phyloP scores from a whole-genome alignment of 1,140 invertebrate species.

The Oscheius sp. region DNA sequence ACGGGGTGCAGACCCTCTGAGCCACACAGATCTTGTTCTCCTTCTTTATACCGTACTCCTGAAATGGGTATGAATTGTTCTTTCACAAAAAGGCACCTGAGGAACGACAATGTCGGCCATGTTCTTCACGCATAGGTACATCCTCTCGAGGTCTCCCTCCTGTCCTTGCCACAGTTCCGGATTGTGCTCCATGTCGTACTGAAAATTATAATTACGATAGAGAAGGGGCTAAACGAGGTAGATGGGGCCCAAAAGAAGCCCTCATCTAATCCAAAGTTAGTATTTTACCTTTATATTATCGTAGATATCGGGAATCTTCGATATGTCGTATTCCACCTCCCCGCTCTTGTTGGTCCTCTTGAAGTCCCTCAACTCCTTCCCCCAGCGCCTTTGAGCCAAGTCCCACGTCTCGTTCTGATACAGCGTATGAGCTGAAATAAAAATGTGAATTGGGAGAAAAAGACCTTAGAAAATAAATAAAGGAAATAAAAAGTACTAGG shows the following conservation, averaged over 20 bases:
- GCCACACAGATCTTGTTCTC: constrained; percentile 94
- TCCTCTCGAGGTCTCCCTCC: constrained; percentile 58
- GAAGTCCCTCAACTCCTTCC: constrained; percentile 98
- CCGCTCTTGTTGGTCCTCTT: constrained; percentile 75
- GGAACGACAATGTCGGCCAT: constrained; percentile 96
- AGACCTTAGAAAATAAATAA: constrained; percentile 2
- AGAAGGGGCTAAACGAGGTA: neutral
- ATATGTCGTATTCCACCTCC: constrained; percentile 79
- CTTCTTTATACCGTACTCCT: constrained; percentile 93
- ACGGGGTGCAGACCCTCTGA: constrained; percentile 91
- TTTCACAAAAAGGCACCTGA: constrained; percentile 69
- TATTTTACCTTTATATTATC: constrained; percentile 82
- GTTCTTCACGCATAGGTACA: constrained; percentile 73
- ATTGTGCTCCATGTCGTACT: constrained; percentile 91
- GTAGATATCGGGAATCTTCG: constrained; percentile 98
- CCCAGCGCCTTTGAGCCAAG: constrained; percentile 92
- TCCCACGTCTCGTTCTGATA: constrained; percentile 99
- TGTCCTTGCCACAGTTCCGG: constrained; percentile 77
- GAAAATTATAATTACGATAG: neutral
- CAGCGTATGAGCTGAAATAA: constrained; percentile 66
- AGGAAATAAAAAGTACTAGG: constrained; percentile 35
- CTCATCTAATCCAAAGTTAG: neutral
- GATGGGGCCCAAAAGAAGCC: too few species aligned
- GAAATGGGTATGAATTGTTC: neutral
- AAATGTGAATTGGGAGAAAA: neutral